Evolutionary conservation across 2,888 invertebrate species (phyloP).

Genomic region (Temnothorax rugatulus): DNA sequence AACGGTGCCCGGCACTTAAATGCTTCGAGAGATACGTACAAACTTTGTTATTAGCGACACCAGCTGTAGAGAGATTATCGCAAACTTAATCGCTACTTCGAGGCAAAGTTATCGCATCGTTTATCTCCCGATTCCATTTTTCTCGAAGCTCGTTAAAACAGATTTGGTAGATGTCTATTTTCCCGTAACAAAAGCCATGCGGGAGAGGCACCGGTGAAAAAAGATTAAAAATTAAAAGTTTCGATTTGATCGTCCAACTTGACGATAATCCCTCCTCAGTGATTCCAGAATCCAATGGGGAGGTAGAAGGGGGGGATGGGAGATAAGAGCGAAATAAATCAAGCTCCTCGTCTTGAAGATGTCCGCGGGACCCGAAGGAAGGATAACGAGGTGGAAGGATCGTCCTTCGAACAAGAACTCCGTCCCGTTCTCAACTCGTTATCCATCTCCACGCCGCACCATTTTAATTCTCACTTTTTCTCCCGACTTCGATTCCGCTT

Average conservation of each 20-base stretch:
- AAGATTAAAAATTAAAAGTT: conserved; percentile 57
- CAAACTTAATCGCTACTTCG: conserved; percentile 45
- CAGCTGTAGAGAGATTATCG: conserved; percentile 50
- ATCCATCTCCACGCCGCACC: conserved; percentile 54
- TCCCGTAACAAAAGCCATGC: conserved; percentile 11
- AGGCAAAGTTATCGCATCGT: conserved; percentile 48
- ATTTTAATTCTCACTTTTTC: conserved; percentile 73
- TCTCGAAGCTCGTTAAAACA: conserved; percentile 39
- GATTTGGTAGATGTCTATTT: conserved; percentile 46
- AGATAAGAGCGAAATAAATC: conserved; percentile 62
- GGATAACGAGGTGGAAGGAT: conserved; percentile 68
- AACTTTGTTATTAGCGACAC: conserved; percentile 53
- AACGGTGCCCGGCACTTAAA: conserved; percentile 18
- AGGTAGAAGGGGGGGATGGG: background rate
- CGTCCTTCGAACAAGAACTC: conserved; percentile 45
- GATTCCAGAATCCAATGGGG: conserved; percentile 58
- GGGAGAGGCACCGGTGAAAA: conserved; percentile 2
- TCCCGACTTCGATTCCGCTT: conserved; percentile 55
- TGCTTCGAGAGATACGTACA: conserved; percentile 13
- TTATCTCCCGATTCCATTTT: conserved; percentile 54
- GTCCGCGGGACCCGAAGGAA: conserved; percentile 32
- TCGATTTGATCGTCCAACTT: conserved; percentile 50
- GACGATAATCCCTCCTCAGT: conserved; percentile 51
- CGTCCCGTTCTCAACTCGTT: conserved; percentile 63
- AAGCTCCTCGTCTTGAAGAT: conserved; percentile 52